phyloP scores from a whole-genome alignment of 2,797 vertebrate species.

The Podargus strigoides region DNA sequence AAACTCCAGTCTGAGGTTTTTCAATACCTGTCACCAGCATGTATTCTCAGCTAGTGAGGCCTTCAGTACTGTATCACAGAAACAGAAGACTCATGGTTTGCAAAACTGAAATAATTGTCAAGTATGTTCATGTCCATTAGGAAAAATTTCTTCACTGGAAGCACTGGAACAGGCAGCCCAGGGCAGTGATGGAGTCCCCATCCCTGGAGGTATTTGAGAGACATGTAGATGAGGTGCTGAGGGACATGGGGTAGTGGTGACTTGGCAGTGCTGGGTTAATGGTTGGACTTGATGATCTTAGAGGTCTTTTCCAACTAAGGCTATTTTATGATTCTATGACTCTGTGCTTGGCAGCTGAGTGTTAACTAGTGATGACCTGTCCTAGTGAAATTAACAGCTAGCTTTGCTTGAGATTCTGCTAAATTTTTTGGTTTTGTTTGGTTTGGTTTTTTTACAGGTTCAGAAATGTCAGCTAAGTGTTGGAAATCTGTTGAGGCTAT shows the following conservation, averaged over 20 bases:
- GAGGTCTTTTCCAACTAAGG: no score
- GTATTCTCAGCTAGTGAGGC: background rate
- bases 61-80: background rate
- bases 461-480: background rate
- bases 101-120: background rate
- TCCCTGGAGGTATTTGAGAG: no score
- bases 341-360: background rate
- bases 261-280: no score
- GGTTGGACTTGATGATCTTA: no score
- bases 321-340: no score
- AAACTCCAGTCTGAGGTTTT: background rate
- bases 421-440: no score
- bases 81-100: background rate
- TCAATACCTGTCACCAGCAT: background rate
- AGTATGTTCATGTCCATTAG: accelerated
- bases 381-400: background rate
- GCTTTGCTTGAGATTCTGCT: background rate
- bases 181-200: no score
- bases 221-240: no score
- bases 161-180: no score
- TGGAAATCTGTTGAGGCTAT: background rate
- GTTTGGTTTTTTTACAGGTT: background rate
- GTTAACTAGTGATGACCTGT: background rate
- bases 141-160: no score
- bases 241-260: no score